Conservation (phyloP, 2,888 invertebrate species). For the Chymomyza caudatula region DNA sequence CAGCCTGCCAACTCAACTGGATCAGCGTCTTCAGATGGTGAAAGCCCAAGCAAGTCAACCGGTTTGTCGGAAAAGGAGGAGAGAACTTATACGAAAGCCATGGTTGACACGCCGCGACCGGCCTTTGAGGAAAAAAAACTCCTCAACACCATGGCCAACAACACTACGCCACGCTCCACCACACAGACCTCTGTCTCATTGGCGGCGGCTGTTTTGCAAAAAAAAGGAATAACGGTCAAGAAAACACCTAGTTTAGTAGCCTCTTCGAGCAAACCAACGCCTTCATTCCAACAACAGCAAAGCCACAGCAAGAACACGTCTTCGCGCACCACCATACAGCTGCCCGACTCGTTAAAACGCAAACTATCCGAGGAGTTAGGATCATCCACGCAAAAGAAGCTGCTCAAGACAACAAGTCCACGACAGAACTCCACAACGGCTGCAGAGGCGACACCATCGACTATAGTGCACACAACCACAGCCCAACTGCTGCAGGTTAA, state of each 20-base stretch:
- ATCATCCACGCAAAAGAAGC: slow-evolving; percentile 28
- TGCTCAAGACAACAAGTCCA: slow-evolving; percentile 28
- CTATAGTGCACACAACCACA: slow-evolving; percentile 58
- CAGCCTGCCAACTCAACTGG: slow-evolving; percentile 52
- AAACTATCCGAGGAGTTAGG: slow-evolving; percentile 65
- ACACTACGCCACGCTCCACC: slow-evolving; percentile 30
- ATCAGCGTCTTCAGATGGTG: slow-evolving; percentile 68
- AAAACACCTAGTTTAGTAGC: slow-evolving; percentile 46
- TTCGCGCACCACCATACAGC: slow-evolving; percentile 64
- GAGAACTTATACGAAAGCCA: slow-evolving; percentile 42
- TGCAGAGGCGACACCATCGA: slow-evolving; percentile 25
- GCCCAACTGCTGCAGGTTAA: slow-evolving; percentile 66
- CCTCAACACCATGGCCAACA: slow-evolving; percentile 56
- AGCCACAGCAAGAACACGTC: slow-evolving; percentile 19
- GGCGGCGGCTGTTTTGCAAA: slow-evolving; percentile 68
- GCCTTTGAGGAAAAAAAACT: slow-evolving; percentile 58
- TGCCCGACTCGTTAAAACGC: slow-evolving; percentile 72
- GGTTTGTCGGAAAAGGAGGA: slow-evolving; percentile 72
- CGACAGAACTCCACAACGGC: slow-evolving; percentile 31
- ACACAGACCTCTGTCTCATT: slow-evolving; percentile 38
- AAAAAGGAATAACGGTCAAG: slow-evolving; percentile 74
- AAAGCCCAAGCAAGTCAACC: slow-evolving; percentile 69
- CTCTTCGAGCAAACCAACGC: slow-evolving; percentile 10
- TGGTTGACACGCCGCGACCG: slow-evolving; percentile 50
- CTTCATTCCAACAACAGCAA: background rate